Evolutionary conservation across 2,113 vertebrate species (phyloP).

Genomic region (Ploceus nigricollis): DNA sequence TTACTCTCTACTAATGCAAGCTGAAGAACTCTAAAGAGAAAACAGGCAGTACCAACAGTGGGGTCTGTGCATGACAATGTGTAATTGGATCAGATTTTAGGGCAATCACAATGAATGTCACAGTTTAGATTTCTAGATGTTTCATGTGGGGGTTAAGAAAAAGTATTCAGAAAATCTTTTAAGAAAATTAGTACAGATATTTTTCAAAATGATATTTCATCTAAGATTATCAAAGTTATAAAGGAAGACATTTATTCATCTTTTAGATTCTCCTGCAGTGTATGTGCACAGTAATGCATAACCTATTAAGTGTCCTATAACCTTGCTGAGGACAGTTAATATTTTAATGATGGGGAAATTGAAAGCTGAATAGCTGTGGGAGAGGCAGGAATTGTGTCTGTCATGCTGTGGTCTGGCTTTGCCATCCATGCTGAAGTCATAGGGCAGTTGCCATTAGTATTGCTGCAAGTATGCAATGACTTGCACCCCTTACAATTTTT

Average conservation of each 20-base stretch:
- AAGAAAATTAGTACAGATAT: background rate
- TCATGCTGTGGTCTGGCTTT: background rate
- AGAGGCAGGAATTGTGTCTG: background rate
- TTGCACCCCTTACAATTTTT: background rate
- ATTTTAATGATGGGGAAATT: background rate
- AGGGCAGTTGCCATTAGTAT: background rate
- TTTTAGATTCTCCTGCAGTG: background rate
- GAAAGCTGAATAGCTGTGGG: background rate
- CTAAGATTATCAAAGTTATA: background rate
- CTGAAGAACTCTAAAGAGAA: background rate
- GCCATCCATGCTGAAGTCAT: rapidly evolving
- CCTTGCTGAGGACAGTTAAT: background rate
- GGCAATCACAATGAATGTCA: background rate
- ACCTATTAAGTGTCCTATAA: background rate
- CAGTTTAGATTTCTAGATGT: background rate
- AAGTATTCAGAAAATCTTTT: background rate
- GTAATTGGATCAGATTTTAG: constrained; percentile 9
- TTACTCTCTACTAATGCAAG: background rate
- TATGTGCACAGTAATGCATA: background rate
- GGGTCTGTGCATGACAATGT: background rate
- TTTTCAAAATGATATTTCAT: background rate
- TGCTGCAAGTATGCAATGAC: background rate
- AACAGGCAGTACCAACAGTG: background rate
- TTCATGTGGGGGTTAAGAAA: background rate
- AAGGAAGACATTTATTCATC: background rate